Conservation (phyloP, 2,888 invertebrate genomes). For the Calameuta pallipes region DNA sequence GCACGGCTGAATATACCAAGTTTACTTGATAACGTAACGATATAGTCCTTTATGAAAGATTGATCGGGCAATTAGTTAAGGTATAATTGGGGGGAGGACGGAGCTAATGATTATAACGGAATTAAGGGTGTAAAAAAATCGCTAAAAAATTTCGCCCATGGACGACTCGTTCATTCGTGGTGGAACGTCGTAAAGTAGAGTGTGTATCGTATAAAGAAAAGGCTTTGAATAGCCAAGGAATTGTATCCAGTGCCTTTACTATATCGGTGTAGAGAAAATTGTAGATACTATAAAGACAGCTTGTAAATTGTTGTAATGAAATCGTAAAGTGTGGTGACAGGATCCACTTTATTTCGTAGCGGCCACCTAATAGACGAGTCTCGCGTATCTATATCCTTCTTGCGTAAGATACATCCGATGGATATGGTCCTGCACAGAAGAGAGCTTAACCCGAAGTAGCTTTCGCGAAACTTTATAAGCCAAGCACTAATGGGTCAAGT, state of each 20-base stretch:
- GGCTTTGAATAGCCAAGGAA: not conserved
- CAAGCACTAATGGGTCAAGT: constrained; percentile 19
- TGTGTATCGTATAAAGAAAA: not conserved
- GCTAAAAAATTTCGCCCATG: not conserved
- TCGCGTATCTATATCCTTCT: not conserved
- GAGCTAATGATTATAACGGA: not conserved
- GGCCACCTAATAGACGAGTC: not conserved
- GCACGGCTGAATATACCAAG: not conserved
- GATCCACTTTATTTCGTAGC: constrained; percentile 34
- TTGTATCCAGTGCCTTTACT: not conserved
- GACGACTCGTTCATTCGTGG: not conserved
- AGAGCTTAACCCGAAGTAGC: not conserved
- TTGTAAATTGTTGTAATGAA: constrained; percentile 46
- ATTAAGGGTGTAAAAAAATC: not conserved
- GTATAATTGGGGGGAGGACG: not conserved
- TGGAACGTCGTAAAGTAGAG: not conserved
- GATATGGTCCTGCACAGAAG: not conserved
- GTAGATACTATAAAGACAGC: constrained; percentile 12
- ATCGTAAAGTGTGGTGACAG: constrained; percentile 38
- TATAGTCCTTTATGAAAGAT: not conserved
- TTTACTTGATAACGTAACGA: not conserved
- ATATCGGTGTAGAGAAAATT: not conserved
- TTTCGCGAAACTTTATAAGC: constrained; percentile 22
- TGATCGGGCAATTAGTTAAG: not conserved
- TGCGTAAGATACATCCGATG: not conserved